phyloP scores from a whole-genome alignment of 2,113 vertebrate genomes.

The Natator depressus region DNA sequence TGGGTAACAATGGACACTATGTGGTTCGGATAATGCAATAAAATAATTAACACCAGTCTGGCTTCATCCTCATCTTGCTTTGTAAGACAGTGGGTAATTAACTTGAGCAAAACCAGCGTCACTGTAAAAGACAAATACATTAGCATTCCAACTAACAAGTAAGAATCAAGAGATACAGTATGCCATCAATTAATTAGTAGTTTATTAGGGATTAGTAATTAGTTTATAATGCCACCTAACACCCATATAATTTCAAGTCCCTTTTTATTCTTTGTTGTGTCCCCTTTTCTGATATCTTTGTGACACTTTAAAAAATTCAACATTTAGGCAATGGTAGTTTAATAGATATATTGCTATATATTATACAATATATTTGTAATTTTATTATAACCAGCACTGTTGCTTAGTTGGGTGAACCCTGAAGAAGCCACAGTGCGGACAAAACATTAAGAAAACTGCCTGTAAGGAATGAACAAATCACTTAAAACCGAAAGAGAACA shows the following conservation, averaged over 20 bases:
- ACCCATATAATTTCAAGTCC: not conserved
- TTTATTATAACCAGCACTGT: not conserved
- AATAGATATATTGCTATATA: not conserved
- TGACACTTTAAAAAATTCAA: not conserved
- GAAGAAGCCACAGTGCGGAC: not conserved
- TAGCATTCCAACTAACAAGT: not conserved
- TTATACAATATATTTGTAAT: not conserved
- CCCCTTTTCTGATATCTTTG: not conserved
- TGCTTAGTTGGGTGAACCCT: not conserved
- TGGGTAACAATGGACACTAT: not conserved
- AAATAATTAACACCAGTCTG: not conserved
- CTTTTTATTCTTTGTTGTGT: not conserved
- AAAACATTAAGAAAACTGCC: not conserved
- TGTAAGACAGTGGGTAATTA: not conserved
- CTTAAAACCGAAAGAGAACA: not conserved
- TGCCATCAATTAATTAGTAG: not conserved
- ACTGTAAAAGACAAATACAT: constrained; percentile 11
- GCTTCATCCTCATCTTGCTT: not conserved
- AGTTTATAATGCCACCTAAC: constrained; percentile 1
- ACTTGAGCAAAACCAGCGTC: not conserved
- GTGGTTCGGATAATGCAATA: not conserved
- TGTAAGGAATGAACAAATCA: not conserved
- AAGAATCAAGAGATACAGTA: not conserved
- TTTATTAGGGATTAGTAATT: not conserved
- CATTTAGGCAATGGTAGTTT: not conserved